These are phyloP conservation scores for Sinella curviseta DNA, from an alignment of 1,140 invertebrate species.

Conservation along the genomic window DNA sequence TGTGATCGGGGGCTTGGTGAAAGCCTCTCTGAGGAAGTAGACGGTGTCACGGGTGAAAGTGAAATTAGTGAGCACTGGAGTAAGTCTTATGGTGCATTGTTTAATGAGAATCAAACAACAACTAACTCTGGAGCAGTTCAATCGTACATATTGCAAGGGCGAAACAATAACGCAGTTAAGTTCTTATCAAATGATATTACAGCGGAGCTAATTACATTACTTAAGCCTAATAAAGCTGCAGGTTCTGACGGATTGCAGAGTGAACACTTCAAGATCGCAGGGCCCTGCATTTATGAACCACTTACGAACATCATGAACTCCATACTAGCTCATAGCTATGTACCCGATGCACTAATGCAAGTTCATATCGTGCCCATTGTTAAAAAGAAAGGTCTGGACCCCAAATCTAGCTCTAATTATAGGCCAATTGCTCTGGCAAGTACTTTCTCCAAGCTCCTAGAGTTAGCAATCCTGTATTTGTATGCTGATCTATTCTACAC, in stretches of 20 bases:
- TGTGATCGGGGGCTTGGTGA: background rate
- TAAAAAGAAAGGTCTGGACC: background rate
- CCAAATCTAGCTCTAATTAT: too few species aligned
- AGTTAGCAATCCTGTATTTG: too few species aligned
- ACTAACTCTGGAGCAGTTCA: background rate
- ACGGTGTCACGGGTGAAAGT: background rate
- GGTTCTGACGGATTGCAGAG: background rate
- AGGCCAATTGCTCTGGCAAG: too few species aligned
- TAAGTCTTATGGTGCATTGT: background rate
- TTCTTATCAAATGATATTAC: background rate
- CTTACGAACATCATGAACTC: background rate
- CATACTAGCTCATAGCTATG: background rate
- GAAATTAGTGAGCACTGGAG: background rate
- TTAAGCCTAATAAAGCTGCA: background rate
- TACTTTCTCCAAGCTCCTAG: too few species aligned
- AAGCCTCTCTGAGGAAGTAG: background rate
- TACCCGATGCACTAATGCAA: background rate
- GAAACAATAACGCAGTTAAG: background rate
- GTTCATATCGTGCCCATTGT: too few species aligned
- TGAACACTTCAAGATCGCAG: background rate
- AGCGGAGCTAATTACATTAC: background rate
- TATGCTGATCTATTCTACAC: too few species aligned
- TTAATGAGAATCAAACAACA: background rate
- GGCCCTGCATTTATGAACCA: background rate
- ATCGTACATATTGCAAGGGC: background rate